phyloP scores from a whole-genome alignment of 2,888 invertebrate genomes.

The Lydus trimaculatus region DNA sequence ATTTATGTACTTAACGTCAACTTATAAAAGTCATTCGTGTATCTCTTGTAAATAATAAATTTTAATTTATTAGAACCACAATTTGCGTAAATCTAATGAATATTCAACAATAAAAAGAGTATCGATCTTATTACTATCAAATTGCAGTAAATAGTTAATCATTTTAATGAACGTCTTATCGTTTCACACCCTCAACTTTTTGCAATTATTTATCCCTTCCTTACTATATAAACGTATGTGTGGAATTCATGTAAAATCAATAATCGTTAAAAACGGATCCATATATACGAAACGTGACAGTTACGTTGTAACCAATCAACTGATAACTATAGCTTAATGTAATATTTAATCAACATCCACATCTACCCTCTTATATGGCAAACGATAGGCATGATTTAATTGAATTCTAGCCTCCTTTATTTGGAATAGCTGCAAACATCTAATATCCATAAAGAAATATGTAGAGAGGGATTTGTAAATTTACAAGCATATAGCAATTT shows the following conservation, averaged over 20 bases:
- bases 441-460: slow-evolving; percentile 47
- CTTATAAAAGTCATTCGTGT: neutral
- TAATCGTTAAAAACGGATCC: slow-evolving; percentile 26
- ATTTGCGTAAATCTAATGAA: neutral
- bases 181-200: neutral
- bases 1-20: neutral
- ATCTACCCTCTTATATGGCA: slow-evolving; percentile 27
- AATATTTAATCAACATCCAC: slow-evolving; percentile 46
- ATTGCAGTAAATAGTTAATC: neutral
- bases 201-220: neutral
- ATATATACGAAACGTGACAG: slow-evolving; percentile 31
- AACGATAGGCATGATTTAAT: slow-evolving; percentile 44
- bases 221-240: slow-evolving; percentile 4
- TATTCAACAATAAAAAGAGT: too few species aligned
- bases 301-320: slow-evolving; percentile 42
- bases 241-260: slow-evolving; percentile 24
- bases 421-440: slow-evolving; percentile 44
- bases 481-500: slow-evolving; percentile 23
- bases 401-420: slow-evolving; percentile 45
- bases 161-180: neutral
- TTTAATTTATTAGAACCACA: neutral
- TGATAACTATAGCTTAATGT: slow-evolving; percentile 50
- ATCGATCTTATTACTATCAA: too few species aligned
- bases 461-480: slow-evolving; percentile 32
- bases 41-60: neutral